These are phyloP conservation scores for Hofmannophila pseudospretella DNA, from an alignment of 2,888 invertebrate genomes.

Conservation along the genomic window DNA sequence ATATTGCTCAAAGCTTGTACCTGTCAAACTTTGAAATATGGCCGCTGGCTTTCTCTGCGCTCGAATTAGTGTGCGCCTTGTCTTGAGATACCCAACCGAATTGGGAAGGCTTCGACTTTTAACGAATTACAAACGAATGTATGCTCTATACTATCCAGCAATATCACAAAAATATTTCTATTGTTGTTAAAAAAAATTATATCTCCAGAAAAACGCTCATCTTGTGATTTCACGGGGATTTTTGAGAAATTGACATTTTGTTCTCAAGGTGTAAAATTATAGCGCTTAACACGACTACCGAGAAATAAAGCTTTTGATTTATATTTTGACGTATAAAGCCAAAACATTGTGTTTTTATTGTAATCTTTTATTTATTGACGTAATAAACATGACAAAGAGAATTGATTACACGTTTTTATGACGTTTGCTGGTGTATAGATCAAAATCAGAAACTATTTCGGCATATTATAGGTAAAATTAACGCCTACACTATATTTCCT, in stretches of 20 bases:
- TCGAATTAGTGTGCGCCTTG: conserved; percentile 61
- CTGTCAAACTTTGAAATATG: conserved; percentile 77
- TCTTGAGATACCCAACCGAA: conserved; percentile 62
- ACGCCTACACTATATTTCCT: too few relatives aligned
- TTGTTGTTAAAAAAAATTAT: conserved; percentile 12
- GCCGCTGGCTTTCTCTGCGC: conserved; percentile 57
- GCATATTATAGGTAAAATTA: too few relatives aligned
- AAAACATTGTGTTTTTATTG: conserved; percentile 62
- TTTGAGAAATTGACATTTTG: conserved; percentile 58
- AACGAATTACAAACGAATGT: conserved; percentile 37
- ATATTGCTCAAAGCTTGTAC: conserved; percentile 75
- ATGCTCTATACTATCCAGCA: conserved; percentile 9
- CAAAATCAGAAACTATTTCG: background rate
- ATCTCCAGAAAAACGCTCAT: background rate
- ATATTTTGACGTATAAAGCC: conserved; percentile 64
- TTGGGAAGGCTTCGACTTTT: conserved; percentile 41
- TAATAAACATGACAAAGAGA: conserved; percentile 55
- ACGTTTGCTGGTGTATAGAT: conserved; percentile 5
- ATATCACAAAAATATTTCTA: conserved; percentile 12
- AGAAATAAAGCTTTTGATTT: conserved; percentile 56
- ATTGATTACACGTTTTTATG: conserved; percentile 7
- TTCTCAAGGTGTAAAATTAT: conserved; percentile 63
- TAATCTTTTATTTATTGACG: conserved; percentile 54
- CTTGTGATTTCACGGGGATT: conserved; percentile 42
- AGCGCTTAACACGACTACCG: conserved; percentile 34